Base-by-base conservation (phyloP, 2,888 invertebrate genomes). In the Pharmacophagus antenor region DNA sequence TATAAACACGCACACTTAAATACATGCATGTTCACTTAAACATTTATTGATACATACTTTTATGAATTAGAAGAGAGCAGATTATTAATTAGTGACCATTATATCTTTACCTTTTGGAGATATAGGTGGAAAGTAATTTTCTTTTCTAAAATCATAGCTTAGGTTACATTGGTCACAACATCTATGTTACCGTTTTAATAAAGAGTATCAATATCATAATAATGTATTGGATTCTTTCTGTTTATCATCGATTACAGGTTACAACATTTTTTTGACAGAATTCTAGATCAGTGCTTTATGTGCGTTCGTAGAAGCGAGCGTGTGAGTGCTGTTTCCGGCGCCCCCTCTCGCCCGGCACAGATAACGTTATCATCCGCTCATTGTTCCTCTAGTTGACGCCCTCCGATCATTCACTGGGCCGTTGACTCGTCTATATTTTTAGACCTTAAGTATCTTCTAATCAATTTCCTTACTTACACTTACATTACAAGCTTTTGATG, bases 351-450 rank as follows among this genome's bases (percentile, higher is more conserved):
- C 56, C 71, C 71, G 69, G 66, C 67, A 70, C 73, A 86, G 89
- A 90, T 89, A 89, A 87, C 82, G 78, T 88, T 89, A 89, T 90
- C 89, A 84, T 88, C 85, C 85, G 85, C 80, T 86, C 84, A 86
- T 89, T 89, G 89, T 89, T 84, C 82, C 84, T 82, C 79, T 77
- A 78, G 76, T 73, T 76, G 80, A 81, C 79, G 82, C 80, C 79
- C 76, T 74, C 74, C 76, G 77, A 73, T 78, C 82, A 80, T 77
- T 76, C 74, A 71, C 76, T 72, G 71, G 70, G 83, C 76, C 86
- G 73, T 82, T 84, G 84, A 87, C 86, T 77, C 82, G 65, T 61
- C 68, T 69, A 72, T 80, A 79, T 76, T 73, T 80, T 79, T 78
- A 78, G 77, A 73, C n/a, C 46, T 27, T 22, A 7, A 27, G 4